Evolutionary conservation across 2,113 vertebrate genomes (phyloP).

Genomic region (Synodontis membranacea): DNA sequence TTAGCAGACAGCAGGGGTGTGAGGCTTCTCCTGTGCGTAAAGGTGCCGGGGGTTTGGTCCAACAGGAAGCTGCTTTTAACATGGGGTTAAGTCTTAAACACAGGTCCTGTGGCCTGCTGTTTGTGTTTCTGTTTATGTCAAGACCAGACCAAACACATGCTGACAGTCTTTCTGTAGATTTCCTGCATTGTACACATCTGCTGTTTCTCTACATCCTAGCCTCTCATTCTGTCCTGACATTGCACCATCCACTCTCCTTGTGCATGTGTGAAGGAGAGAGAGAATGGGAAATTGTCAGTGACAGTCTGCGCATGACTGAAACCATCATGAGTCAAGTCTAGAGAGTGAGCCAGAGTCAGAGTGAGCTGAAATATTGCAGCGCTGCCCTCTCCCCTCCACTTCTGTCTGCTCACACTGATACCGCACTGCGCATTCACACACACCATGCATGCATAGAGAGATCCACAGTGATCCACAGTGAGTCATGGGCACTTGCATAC

Average conservation of each 20-base stretch:
- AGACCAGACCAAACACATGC: constrained; percentile 7
- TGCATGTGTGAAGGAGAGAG: background rate
- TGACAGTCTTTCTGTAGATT: background rate
- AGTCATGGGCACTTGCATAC: constrained; percentile 14
- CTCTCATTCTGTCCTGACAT: background rate
- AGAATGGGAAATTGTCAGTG: background rate
- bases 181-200: background rate
- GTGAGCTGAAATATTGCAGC: constrained; percentile 16
- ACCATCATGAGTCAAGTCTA: constrained; percentile 9
- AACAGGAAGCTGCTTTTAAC: background rate
- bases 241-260: background rate
- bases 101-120: background rate
- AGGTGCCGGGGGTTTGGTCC: constrained; percentile 7
- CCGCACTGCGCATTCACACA: constrained; percentile 32
- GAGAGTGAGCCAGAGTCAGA: constrained; percentile 13
- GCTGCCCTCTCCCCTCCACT: constrained; percentile 28
- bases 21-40: background rate
- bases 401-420: constrained; percentile 25
- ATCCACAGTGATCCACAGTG: constrained; percentile 21
- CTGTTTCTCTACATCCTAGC: background rate
- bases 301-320: background rate
- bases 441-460: background rate
- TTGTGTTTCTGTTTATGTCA: constrained; percentile 13
- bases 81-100: background rate
- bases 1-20: constrained; percentile 33